phyloP scores from a whole-genome alignment of 2,113 vertebrate genomes.

The Notechis scutatus region DNA sequence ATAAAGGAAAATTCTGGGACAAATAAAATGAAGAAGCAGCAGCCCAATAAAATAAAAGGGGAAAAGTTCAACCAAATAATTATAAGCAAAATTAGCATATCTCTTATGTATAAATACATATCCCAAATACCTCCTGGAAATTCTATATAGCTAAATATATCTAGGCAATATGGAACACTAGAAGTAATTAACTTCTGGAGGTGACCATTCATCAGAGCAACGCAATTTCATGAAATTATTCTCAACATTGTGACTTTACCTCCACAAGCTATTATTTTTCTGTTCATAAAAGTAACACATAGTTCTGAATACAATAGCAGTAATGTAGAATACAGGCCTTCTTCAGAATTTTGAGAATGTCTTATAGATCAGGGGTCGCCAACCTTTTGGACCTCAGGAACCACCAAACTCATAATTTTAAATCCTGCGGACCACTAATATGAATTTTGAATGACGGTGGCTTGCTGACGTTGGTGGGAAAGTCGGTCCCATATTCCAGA shows the following conservation, averaged over 20 bases:
- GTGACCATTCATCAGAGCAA: neutral
- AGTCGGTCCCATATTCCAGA: too few relatives aligned
- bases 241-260: neutral
- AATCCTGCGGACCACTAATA: too few relatives aligned
- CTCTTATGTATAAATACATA: slow-evolving; percentile 29
- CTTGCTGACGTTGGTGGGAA: too few relatives aligned
- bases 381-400: too few relatives aligned
- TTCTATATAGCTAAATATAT: neutral
- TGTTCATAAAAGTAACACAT: neutral
- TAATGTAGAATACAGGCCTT: neutral
- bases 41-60: slow-evolving; percentile 50
- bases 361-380: neutral
- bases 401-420: too few relatives aligned
- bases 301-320: neutral
- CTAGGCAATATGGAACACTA: neutral
- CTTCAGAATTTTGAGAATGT: neutral
- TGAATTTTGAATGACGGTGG: too few relatives aligned
- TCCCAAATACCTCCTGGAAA: neutral
- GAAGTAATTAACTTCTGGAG: neutral
- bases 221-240: neutral
- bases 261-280: neutral
- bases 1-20: slow-evolving; percentile 96
- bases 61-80: slow-evolving; percentile 37
- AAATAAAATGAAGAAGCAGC: slow-evolving; percentile 68
- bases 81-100: slow-evolving; percentile 24